phyloP scores from a whole-genome alignment of 2,113 vertebrate genomes.

The Edolisoma coerulescens region DNA sequence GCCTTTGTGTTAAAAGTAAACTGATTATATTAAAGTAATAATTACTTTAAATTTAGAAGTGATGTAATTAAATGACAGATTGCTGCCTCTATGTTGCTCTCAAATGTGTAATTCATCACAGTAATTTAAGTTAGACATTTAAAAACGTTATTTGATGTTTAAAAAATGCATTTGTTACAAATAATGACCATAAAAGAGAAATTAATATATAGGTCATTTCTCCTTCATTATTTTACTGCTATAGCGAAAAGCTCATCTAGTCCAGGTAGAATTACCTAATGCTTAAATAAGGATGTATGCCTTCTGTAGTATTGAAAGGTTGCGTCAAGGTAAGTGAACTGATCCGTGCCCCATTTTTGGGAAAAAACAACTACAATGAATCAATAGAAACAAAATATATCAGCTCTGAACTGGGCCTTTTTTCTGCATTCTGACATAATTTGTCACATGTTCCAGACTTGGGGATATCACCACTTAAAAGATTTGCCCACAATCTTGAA shows the following conservation, averaged over 20 bases:
- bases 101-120: background rate
- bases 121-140: background rate
- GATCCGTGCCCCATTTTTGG: background rate
- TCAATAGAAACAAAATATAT: background rate
- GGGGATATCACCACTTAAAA: fast-evolving
- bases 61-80: background rate
- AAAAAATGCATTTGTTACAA: background rate
- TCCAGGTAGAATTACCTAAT: background rate
- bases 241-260: fast-evolving
- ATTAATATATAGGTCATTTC: background rate
- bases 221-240: background rate
- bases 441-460: background rate
- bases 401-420: background rate
- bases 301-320: background rate
- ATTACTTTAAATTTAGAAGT: background rate
- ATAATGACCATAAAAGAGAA: background rate
- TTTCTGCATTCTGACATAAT: background rate
- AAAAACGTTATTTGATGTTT: background rate
- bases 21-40: background rate
- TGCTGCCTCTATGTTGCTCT: background rate
- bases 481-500: fast-evolving
- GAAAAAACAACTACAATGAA: background rate
- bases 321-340: background rate
- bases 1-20: background rate
- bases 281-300: background rate